Evolutionary conservation across 2,888 invertebrate genomes (phyloP), one percentile per base, ranked within the genome.

Genomic region (Plusia festucae): DNA sequence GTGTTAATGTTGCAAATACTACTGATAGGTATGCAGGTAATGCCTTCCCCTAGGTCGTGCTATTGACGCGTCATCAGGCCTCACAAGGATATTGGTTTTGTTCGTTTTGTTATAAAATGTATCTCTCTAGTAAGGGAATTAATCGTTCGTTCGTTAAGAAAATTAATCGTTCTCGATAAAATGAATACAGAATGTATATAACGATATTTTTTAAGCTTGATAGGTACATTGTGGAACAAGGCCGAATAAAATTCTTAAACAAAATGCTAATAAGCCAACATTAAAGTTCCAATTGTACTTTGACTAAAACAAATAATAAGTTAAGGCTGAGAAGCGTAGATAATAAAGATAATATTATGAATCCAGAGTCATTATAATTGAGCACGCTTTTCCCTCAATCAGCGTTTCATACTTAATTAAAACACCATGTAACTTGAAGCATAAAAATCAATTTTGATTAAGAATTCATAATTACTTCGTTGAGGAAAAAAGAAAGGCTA

Each of bases 391-490:
- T 40, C 6, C 40, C 40, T n/a, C n/a, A 40, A 40, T 40, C n/a
- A 40, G 15, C 40, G 40, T 40, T 40, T n/a, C n/a, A 40, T 49
- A 15, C 52, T 24, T 32, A 16, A 55, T 27, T 52, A n/a, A 52
- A 46, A 20, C 3, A 8, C 0, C 5, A 11, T 22, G 15, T 62
- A 58, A 30, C 52, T 30, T 18, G 1, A 22, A 49, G n/a, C 18
- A 54, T 27, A 20, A 16, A 22, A 53, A 60, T 60, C 30, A 64
- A 54, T 60, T 57, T 64, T 53, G 58, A 70, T 58, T 32, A 76
- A 62, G 22, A 30, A 64, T 59, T 53, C 7, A 44, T 68, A 71
- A 68, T 65, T 54, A 60, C 60, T 32, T 40, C 44, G 18, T 18
- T 13, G 16, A 32, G 24, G 24, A 13, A 58, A n/a, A 53, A 53